Conservation (phyloP, 2,113 vertebrate species). For the Eira barbara region DNA sequence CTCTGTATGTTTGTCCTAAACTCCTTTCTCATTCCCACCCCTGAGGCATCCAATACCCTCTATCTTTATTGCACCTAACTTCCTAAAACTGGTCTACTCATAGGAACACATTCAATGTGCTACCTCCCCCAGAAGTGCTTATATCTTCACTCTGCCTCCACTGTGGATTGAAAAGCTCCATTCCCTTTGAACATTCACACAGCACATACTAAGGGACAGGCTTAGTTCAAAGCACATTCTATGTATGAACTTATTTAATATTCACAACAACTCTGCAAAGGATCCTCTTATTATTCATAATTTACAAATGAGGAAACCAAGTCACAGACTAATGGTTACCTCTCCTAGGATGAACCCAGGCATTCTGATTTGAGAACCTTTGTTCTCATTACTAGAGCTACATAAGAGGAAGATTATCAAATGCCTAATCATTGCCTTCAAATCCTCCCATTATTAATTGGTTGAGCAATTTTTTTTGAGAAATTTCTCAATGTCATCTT, state of each 20-base stretch:
- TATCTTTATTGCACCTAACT: neutral
- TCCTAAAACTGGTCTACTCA: neutral
- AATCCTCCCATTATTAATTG: neutral
- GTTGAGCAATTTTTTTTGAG: neutral
- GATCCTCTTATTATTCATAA: neutral
- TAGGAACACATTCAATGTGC: neutral
- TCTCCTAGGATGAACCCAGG: neutral
- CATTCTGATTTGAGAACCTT: neutral
- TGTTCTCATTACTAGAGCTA: neutral
- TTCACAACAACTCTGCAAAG: neutral
- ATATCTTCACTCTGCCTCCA: neutral
- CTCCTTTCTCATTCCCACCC: neutral
- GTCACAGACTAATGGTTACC: neutral
- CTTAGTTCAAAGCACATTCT: neutral
- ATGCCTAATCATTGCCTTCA: fast-evolving
- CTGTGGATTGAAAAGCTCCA: neutral
- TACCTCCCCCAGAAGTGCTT: neutral
- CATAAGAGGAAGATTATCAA: neutral
- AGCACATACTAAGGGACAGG: neutral
- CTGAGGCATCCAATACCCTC: neutral
- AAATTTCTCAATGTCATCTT: neutral
- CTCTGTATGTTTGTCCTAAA: neutral
- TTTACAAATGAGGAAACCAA: slow-evolving; percentile 13
- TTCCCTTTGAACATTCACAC: neutral
- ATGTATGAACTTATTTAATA: neutral